phyloP scores from a whole-genome alignment of 2,888 invertebrate species.

The Helleia helle region DNA sequence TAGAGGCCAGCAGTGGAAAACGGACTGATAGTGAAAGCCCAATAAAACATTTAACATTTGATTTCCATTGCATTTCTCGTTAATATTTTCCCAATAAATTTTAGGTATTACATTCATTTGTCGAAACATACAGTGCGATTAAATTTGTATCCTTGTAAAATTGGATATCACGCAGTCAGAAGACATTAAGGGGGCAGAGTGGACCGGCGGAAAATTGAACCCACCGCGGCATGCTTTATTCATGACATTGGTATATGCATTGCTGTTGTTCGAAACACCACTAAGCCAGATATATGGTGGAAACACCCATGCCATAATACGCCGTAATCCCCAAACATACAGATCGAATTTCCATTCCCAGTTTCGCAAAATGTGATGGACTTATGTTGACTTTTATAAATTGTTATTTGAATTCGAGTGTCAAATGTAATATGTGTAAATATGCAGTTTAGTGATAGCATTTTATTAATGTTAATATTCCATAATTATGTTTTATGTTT shows the following conservation, averaged over 20 bases:
- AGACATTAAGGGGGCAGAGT: slow-evolving; percentile 38
- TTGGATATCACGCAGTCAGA: slow-evolving; percentile 29
- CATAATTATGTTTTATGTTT: background rate
- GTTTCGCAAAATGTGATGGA: background rate
- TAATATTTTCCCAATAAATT: background rate
- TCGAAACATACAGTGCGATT: slow-evolving; percentile 9
- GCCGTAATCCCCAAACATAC: slow-evolving; percentile 4
- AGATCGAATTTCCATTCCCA: background rate
- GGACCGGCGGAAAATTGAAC: slow-evolving; percentile 55
- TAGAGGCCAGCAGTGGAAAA: too few relatives aligned
- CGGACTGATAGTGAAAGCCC: too few relatives aligned
- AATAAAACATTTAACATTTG: slow-evolving; percentile 15
- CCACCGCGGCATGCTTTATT: slow-evolving; percentile 48
- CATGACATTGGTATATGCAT: slow-evolving; percentile 41
- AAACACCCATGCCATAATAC: slow-evolving; percentile 6
- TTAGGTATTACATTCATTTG: slow-evolving; percentile 3
- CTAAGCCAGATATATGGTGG: slow-evolving; percentile 7
- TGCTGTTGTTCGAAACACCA: slow-evolving; percentile 42
- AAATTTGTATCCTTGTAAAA: slow-evolving; percentile 18
- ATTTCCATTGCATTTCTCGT: too few relatives aligned
- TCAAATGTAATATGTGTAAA: slow-evolving; percentile 12
- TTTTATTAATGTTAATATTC: slow-evolving; percentile 4
- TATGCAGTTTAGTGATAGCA: slow-evolving; percentile 10
- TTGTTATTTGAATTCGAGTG: slow-evolving; percentile 13
- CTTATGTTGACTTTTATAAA: slow-evolving; percentile 10